phyloP scores from a whole-genome alignment of 2,113 vertebrate species.

The Trichechus manatus region DNA sequence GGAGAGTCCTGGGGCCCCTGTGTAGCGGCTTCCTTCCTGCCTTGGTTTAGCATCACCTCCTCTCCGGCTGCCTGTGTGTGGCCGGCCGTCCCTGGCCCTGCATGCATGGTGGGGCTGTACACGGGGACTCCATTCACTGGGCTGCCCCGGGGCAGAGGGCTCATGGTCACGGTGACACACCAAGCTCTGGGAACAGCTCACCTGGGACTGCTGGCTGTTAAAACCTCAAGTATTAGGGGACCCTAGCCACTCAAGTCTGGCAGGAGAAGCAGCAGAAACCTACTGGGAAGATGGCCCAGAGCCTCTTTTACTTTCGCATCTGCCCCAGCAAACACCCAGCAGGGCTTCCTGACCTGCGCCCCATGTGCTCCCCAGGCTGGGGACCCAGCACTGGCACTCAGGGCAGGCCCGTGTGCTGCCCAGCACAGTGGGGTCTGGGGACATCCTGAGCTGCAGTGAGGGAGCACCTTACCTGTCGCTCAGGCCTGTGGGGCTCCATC shows the following conservation, averaged over 20 bases:
- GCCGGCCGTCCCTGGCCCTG: fast-evolving
- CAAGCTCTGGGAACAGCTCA: not conserved
- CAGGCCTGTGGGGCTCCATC: slow-evolving; percentile 98
- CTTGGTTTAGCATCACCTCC: fast-evolving
- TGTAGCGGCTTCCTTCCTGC: not conserved
- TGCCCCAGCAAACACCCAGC: not conserved
- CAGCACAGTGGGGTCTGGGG: fast-evolving
- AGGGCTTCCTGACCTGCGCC: too few relatives aligned
- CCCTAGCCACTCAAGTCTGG: not conserved
- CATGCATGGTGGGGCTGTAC: not conserved
- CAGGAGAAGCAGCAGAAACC: not conserved
- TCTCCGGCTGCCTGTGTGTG: not conserved
- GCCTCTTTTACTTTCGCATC: too few relatives aligned
- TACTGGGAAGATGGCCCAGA: not conserved
- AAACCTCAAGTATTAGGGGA: not conserved
- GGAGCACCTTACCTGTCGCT: slow-evolving; percentile 92
- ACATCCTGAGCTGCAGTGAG: not conserved
- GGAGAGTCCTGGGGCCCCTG: not conserved
- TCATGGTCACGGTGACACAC: not conserved
- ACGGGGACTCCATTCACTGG: not conserved
- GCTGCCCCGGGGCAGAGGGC: not conserved
- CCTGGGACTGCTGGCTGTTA: not conserved
- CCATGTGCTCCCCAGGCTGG: too few relatives aligned
- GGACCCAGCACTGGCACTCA: too few relatives aligned
- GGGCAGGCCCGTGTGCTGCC: too few relatives aligned